Percentiles rank a stretch among this genome's conserved stretches.
These are phyloP conservation scores for Parnassius glacialis DNA, from an alignment of 2,888 invertebrate species.

Conservation along the genomic window DNA sequence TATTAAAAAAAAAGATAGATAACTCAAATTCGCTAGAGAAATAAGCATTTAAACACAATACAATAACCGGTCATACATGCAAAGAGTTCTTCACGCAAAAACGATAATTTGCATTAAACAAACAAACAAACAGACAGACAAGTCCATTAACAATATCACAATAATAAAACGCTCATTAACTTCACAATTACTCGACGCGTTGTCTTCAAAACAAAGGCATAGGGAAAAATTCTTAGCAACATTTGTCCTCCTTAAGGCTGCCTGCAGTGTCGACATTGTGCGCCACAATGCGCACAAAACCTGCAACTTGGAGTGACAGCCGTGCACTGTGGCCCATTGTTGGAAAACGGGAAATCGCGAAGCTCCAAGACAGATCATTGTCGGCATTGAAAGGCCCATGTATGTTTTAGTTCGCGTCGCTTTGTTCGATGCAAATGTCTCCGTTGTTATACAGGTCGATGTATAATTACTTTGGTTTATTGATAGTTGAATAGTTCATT, in stretches of 20 bases:
- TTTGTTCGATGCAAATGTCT: conserved; percentile 32
- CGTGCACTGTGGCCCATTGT: conserved; percentile 27
- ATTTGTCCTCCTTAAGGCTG: conserved; percentile 27
- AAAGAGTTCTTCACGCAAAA: neutral
- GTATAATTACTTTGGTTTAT: conserved; percentile 26
- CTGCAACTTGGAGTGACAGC: conserved; percentile 31
- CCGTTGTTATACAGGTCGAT: conserved; percentile 19
- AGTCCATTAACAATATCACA: conserved; percentile 9
- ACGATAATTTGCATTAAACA: conserved; percentile 19
- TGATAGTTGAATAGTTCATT: conserved; percentile 23
- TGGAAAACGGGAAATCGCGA: conserved; percentile 34
- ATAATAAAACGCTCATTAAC: conserved; percentile 37
- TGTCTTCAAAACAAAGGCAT: conserved; percentile 36
- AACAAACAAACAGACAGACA: conserved; percentile 29
- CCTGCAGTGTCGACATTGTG: conserved; percentile 32
- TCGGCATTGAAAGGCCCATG: conserved; percentile 26
- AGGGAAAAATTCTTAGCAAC: conserved; percentile 35
- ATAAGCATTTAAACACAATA: conserved; percentile 6
- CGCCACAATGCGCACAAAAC: conserved; percentile 31
- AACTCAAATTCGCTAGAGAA: neutral
- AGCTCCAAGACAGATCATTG: conserved; percentile 30
- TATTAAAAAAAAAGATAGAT: too few relatives aligned
- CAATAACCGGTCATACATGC: neutral
- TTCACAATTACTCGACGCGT: conserved; percentile 36
- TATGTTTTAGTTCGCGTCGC: conserved; percentile 31